Percentiles rank a stretch among this genome's conserved stretches.
Conservation (phyloP, 2,797 vertebrate genomes). For the Mycteria americana region DNA sequence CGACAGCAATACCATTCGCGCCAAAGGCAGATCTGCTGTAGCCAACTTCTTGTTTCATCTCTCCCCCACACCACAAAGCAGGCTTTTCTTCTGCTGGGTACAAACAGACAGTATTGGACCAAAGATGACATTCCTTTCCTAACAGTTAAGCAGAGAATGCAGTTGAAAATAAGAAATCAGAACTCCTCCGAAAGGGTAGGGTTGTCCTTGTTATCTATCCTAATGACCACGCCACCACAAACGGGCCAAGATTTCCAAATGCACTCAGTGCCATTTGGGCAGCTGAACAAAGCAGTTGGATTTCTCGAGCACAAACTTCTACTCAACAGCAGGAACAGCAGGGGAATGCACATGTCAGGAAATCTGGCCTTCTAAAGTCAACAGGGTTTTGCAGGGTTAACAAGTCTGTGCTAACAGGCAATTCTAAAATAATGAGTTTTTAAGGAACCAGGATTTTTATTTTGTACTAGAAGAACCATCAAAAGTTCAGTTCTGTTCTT, state of each 20-base stretch:
- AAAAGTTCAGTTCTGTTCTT: not conserved
- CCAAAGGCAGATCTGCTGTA: not conserved
- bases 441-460: not conserved
- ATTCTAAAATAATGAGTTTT: not conserved
- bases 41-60: not conserved
- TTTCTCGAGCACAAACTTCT: not conserved
- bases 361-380: not conserved
- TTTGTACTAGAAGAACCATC: not conserved
- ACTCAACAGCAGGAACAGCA: not conserved
- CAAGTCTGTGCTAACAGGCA: not conserved
- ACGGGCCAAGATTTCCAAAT: rapidly evolving
- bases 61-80: not conserved
- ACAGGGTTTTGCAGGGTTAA: not conserved
- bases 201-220: not conserved
- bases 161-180: not conserved
- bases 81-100: not conserved
- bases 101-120: not conserved
- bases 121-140: not conserved
- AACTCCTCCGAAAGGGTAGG: not conserved
- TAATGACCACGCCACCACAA: rapidly evolving
- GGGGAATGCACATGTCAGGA: not conserved
- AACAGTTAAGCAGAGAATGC: not conserved
- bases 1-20: rapidly evolving
- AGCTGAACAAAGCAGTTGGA: not conserved
- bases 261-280: rapidly evolving